A percentile compares a stretch with the other conserved stretches of the same genome.
Evolutionary conservation across 2,888 invertebrate genomes (phyloP).

Genomic region (Heliconius sara): DNA sequence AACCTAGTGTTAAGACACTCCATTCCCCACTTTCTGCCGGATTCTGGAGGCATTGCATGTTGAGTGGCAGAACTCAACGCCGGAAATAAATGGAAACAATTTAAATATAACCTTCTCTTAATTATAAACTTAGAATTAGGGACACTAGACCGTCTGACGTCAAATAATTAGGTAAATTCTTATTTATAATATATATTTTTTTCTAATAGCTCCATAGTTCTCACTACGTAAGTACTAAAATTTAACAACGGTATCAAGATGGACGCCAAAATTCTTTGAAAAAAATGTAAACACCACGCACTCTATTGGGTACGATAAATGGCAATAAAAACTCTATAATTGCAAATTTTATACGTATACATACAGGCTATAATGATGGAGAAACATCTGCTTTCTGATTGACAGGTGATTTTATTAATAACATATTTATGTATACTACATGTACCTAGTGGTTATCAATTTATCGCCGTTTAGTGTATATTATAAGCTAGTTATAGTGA

Average conservation of each 20-base stretch:
- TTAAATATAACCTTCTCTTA: background rate
- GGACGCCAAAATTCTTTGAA: constrained; percentile 6
- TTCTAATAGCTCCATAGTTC: background rate
- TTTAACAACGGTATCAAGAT: background rate
- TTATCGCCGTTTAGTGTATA: background rate
- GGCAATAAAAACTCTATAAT: constrained; percentile 25
- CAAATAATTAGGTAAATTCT: too few species aligned
- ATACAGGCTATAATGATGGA: constrained; percentile 1
- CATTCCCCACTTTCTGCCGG: too few species aligned
- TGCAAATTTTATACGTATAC: constrained; percentile 31
- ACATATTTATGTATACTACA: background rate
- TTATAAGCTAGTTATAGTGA: background rate
- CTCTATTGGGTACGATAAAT: constrained; percentile 30
- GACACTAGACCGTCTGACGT: too few species aligned
- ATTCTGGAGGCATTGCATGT: too few species aligned
- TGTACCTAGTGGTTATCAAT: background rate
- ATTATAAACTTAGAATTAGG: too few species aligned
- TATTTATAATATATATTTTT: background rate
- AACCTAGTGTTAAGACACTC: too few species aligned
- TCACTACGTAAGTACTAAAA: background rate
- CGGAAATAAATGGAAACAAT: background rate
- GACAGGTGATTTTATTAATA: constrained; percentile 17
- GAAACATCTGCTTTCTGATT: constrained; percentile 20
- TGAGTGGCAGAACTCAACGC: background rate
- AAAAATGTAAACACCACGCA: constrained; percentile 15